These are phyloP conservation scores for Falco concolor DNA, from an alignment of 2,797 vertebrate species.

Conservation along the genomic window DNA sequence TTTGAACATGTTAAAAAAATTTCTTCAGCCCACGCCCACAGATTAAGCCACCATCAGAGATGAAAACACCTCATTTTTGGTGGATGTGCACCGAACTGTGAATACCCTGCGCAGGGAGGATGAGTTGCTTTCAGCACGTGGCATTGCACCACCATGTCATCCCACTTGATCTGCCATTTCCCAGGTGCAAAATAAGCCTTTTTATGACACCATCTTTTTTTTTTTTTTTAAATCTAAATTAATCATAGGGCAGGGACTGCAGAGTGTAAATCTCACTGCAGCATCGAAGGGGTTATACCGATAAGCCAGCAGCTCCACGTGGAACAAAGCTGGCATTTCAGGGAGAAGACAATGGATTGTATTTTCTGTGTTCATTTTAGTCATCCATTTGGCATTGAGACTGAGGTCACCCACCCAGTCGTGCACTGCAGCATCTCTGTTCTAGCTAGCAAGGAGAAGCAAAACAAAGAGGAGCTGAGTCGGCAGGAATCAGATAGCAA, in stretches of 20 bases:
- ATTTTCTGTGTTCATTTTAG: neutral
- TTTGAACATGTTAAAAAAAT: neutral
- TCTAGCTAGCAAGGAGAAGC: constrained; percentile 1
- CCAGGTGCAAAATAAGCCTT: neutral
- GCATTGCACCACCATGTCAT: fast-evolving
- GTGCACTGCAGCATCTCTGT: constrained; percentile 27
- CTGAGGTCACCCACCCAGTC: constrained; percentile 48
- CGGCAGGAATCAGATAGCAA: neutral
- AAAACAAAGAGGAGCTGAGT: constrained; percentile 54
- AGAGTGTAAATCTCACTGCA: fast-evolving
- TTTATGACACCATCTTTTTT: fast-evolving
- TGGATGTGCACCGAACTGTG: neutral
- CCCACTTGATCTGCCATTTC: neutral
- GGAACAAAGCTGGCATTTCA: constrained; percentile 52
- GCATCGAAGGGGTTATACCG: neutral
- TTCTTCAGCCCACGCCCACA: neutral
- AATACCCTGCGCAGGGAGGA: neutral
- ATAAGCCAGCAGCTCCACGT: neutral
- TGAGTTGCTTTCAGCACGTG: neutral
- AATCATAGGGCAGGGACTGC: neutral
- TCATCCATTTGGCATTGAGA: neutral
- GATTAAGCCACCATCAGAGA: neutral
- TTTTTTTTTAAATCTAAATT: fast-evolving
- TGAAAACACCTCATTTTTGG: neutral
- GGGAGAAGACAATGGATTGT: constrained; percentile 27